Evolutionary conservation across 2,113 vertebrate genomes (phyloP).

Genomic region (Pluvianellus socialis): DNA sequence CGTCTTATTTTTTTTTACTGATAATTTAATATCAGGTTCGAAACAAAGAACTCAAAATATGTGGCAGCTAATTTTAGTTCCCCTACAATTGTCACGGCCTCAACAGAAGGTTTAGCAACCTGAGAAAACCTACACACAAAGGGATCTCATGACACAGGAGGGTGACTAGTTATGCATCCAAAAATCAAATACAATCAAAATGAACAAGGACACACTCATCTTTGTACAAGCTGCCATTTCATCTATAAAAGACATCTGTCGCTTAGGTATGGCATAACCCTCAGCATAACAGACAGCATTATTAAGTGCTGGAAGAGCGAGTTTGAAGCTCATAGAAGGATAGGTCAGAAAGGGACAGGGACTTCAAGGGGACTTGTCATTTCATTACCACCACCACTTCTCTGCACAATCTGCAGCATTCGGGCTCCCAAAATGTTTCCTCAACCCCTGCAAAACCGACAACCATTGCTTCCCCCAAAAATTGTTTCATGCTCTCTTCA

Average conservation of each 20-base stretch:
- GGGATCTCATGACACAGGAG: background rate
- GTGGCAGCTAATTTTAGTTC: background rate
- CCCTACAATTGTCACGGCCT: background rate
- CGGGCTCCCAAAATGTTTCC: background rate
- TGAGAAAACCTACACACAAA: background rate
- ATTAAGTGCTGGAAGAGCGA: background rate
- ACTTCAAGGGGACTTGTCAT: background rate
- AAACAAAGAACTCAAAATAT: background rate
- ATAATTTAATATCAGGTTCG: background rate
- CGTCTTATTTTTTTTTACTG: background rate
- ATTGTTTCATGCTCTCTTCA: background rate
- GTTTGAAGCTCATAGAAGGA: background rate
- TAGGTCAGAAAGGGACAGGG: background rate
- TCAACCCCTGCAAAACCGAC: background rate
- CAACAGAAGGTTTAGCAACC: background rate
- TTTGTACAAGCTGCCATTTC: background rate
- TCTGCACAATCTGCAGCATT: background rate
- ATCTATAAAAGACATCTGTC: background rate
- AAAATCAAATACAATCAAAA: background rate
- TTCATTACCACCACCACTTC: background rate
- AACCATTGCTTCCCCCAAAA: background rate
- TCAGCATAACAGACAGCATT: background rate
- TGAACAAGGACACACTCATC: background rate
- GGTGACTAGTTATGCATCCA: background rate
- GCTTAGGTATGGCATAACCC: background rate